phyloP scores from a whole-genome alignment of 2,797 vertebrate genomes.

The Heteromormyrus szaboi region DNA sequence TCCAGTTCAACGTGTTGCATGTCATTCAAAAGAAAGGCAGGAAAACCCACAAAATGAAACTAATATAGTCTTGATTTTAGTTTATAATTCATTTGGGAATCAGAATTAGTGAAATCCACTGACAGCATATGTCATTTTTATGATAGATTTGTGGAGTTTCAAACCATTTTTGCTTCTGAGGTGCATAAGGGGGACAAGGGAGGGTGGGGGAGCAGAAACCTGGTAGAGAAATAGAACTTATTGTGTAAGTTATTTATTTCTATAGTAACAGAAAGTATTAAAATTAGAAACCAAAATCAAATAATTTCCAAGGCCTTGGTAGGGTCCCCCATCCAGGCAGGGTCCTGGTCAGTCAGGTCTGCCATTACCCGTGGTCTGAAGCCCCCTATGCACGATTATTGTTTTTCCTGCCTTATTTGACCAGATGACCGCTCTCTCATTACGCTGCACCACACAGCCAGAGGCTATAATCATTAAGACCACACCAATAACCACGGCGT shows the following conservation, averaged over 20 bases:
- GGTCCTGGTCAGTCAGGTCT: neutral
- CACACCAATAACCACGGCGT: constrained; percentile 24
- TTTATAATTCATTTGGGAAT: neutral
- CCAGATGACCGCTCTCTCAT: constrained; percentile 55
- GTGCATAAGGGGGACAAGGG: neutral
- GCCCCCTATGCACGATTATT: neutral
- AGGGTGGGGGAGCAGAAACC: neutral
- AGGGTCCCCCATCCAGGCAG: neutral
- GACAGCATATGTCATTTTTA: neutral
- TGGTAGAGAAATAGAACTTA: neutral
- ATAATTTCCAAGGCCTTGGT: neutral
- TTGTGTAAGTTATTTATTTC: neutral
- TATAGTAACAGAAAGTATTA: neutral
- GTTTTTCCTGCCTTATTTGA: constrained; percentile 54
- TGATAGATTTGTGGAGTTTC: neutral
- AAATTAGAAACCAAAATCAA: neutral
- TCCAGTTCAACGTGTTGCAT: neutral
- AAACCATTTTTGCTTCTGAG: neutral
- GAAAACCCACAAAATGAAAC: neutral
- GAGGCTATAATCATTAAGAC: constrained; percentile 42
- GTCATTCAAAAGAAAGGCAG: neutral
- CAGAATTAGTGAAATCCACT: neutral
- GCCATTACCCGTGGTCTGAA: neutral
- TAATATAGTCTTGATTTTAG: neutral
- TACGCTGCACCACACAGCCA: constrained; percentile 50